These are phyloP conservation scores for Eupithecia tripunctaria DNA, from an alignment of 2,888 invertebrate species.

Conservation along the genomic window DNA sequence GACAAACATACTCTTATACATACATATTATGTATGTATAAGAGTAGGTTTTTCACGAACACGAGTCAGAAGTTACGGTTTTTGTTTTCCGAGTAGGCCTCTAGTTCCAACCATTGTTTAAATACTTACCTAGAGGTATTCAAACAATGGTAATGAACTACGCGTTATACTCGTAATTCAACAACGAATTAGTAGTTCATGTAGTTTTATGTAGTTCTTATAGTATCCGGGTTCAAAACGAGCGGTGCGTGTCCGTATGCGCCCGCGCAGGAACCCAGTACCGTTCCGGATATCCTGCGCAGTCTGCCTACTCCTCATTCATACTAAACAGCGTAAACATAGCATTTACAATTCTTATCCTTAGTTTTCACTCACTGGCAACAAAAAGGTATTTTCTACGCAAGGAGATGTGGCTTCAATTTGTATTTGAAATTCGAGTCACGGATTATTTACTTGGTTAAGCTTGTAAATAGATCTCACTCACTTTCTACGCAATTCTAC, in stretches of 20 bases:
- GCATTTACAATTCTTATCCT: conserved; percentile 46
- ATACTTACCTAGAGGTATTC: background rate
- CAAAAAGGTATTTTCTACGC: conserved; percentile 52
- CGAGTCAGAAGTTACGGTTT: too few species aligned
- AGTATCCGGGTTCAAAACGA: conserved; percentile 46
- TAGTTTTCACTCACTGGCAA: conserved; percentile 49
- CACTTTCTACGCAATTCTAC: conserved; percentile 5
- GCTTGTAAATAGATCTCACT: background rate
- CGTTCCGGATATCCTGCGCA: conserved; percentile 75
- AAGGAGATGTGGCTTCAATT: conserved; percentile 30
- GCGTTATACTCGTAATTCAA: background rate
- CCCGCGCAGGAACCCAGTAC: conserved; percentile 50
- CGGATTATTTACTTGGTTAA: background rate
- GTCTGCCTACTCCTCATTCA: conserved; percentile 59
- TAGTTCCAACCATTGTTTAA: too few species aligned
- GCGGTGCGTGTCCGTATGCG: conserved; percentile 51
- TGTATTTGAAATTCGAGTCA: conserved; percentile 17
- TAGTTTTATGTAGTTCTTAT: conserved; percentile 37
- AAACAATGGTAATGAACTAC: conserved; percentile 18
- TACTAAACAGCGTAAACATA: conserved; percentile 58
- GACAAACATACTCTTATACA: background rate
- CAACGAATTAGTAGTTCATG: conserved; percentile 11
- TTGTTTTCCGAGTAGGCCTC: too few species aligned
- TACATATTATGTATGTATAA: too few species aligned
- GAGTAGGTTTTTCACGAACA: too few species aligned